Conservation (phyloP, 2,797 vertebrate species). For the Amblyraja radiata region DNA sequence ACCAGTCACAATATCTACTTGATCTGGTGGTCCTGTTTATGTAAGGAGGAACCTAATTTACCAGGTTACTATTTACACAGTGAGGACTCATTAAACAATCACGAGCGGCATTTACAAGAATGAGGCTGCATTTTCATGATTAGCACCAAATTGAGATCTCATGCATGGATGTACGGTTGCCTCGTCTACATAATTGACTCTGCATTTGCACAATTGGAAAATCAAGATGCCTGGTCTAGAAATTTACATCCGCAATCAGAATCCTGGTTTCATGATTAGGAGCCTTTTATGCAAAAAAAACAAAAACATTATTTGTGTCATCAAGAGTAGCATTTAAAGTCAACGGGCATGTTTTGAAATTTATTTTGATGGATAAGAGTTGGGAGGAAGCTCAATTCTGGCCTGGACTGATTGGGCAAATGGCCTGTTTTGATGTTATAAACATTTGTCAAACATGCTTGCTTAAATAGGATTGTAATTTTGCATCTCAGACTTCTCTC, state of each 20-base stretch:
- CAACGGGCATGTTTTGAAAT: too few relatives aligned
- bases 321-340: background rate
- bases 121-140: background rate
- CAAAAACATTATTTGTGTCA: background rate
- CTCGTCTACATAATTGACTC: background rate
- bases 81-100: constrained; percentile 16
- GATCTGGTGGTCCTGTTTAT: background rate
- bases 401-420: background rate
- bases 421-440: background rate
- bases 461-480: background rate
- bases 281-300: background rate
- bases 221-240: constrained; percentile 4
- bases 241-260: background rate
- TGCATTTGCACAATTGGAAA: background rate
- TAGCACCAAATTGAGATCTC: background rate
- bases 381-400: background rate
- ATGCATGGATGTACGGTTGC: background rate
- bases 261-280: background rate
- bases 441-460: background rate
- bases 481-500: too few relatives aligned
- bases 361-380: background rate
- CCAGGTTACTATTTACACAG: constrained; percentile 6
- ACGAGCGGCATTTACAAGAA: background rate
- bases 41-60: background rate
- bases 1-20: background rate